Evolutionary conservation across 2,113 vertebrate species (phyloP).

Genomic region (Pyrgilauda ruficollis): DNA sequence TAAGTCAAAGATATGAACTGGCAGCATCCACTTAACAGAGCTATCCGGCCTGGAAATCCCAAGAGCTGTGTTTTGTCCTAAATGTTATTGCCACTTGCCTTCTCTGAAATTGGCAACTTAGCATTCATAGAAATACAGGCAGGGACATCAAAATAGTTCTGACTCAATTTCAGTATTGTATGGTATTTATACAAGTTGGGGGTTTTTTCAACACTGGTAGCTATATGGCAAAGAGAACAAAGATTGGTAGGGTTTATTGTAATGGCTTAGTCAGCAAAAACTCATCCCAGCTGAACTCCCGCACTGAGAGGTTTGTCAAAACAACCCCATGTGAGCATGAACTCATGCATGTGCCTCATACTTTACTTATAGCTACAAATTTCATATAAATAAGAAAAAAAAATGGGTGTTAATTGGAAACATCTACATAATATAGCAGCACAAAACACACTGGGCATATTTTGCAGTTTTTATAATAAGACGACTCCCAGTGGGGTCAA

Average conservation of each 20-base stretch:
- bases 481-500: background rate
- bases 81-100: background rate
- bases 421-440: background rate
- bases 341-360: background rate
- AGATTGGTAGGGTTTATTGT: slow-evolving; percentile 12
- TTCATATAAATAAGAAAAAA: background rate
- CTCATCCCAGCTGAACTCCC: slow-evolving; percentile 6
- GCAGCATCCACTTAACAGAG: background rate
- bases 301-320: slow-evolving; percentile 17
- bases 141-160: background rate
- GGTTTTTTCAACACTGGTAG: background rate
- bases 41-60: background rate
- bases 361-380: background rate
- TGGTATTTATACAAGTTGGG: background rate
- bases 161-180: background rate
- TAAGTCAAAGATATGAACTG: background rate
- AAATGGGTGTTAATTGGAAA: slow-evolving; percentile 1
- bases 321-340: background rate
- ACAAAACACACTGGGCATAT: background rate
- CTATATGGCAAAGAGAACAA: slow-evolving; percentile 12
- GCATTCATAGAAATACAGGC: background rate
- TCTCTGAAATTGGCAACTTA: background rate
- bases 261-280: slow-evolving; percentile 35
- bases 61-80: background rate
- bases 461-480: background rate